phyloP scores from a whole-genome alignment of 2,797 vertebrate species.

The Fistularia commersonii region DNA sequence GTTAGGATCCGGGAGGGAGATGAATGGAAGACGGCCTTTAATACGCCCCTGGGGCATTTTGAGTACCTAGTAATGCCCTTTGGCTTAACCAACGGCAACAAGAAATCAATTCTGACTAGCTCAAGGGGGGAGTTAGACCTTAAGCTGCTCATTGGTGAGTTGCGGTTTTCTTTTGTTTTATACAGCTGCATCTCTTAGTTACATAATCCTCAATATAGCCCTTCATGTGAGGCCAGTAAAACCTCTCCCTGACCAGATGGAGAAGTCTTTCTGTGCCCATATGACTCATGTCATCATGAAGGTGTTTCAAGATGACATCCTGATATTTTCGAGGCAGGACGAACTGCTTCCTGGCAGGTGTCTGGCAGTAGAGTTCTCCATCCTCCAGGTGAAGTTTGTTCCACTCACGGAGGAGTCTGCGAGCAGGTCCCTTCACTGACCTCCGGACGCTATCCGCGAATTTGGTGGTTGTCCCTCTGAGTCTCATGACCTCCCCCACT shows the following conservation, averaged over 20 bases:
- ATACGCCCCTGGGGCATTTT: too few species aligned
- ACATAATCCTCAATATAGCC: constrained; percentile 11
- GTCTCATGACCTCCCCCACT: not conserved
- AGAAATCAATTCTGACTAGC: not conserved
- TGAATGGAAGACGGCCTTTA: too few species aligned
- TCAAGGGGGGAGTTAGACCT: not conserved
- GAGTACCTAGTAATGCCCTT: too few species aligned
- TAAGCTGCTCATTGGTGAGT: not conserved
- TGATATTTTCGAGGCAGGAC: not conserved
- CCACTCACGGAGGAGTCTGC: constrained; percentile 1
- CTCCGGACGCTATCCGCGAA: not conserved
- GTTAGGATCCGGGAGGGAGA: too few species aligned
- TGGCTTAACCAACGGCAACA: too few species aligned
- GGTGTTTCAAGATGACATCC: not conserved
- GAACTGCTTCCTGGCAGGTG: not conserved
- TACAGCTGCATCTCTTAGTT: constrained; percentile 6
- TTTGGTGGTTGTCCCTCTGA: not conserved
- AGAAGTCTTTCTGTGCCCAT: not conserved
- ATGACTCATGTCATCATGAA: constrained; percentile 12
- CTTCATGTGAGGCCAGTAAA: constrained; percentile 22
- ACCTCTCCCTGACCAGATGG: not conserved
- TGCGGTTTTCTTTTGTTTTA: constrained; percentile 8
- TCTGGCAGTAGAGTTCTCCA: not conserved
- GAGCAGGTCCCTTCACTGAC: not conserved
- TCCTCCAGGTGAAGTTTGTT: not conserved